A percentile compares a stretch with the other conserved stretches of the same genome.
Evolutionary conservation across 2,888 invertebrate genomes (phyloP).

Genomic region (Clanis bilineata): DNA sequence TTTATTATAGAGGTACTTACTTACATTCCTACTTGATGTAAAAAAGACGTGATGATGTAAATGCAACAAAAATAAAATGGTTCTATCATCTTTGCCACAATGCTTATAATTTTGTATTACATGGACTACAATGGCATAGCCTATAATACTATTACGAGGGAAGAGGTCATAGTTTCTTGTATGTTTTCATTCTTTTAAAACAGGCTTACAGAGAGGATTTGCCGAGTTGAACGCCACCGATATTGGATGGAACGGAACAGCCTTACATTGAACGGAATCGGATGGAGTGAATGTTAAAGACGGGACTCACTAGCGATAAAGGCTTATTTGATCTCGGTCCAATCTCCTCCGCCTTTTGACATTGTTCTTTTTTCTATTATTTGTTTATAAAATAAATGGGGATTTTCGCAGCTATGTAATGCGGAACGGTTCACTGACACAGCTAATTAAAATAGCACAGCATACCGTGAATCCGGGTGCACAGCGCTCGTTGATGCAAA

Average conservation of each 20-base stretch:
- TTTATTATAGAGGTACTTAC: too few species aligned
- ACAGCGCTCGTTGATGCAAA: constrained; percentile 12
- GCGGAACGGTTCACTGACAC: constrained; percentile 17
- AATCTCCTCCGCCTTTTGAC: constrained; percentile 23
- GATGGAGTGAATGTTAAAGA: constrained; percentile 37
- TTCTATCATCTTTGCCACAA: too few species aligned
- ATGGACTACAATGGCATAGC: too few species aligned
- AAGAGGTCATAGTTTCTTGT: constrained; percentile 12
- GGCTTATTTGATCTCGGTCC: constrained; percentile 38
- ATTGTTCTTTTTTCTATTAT: constrained; percentile 15
- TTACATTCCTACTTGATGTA: too few species aligned
- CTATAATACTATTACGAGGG: background rate
- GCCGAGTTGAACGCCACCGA: constrained; percentile 28
- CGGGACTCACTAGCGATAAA: constrained; percentile 23
- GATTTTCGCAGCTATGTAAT: constrained; percentile 7
- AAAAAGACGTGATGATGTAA: too few species aligned
- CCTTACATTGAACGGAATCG: constrained; percentile 22
- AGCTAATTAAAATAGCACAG: constrained; percentile 20
- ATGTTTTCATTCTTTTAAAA: constrained; percentile 24
- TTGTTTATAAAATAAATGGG: constrained; percentile 8
- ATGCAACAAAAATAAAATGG: too few species aligned
- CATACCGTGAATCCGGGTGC: constrained; percentile 16
- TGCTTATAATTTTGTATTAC: too few species aligned
- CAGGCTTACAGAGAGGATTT: constrained; percentile 31
- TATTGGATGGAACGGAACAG: constrained; percentile 31